Percentiles rank a stretch among this genome's conserved stretches.
These are phyloP conservation scores for Marronus borbonicus DNA, from an alignment of 2,888 invertebrate species.

Conservation along the genomic window DNA sequence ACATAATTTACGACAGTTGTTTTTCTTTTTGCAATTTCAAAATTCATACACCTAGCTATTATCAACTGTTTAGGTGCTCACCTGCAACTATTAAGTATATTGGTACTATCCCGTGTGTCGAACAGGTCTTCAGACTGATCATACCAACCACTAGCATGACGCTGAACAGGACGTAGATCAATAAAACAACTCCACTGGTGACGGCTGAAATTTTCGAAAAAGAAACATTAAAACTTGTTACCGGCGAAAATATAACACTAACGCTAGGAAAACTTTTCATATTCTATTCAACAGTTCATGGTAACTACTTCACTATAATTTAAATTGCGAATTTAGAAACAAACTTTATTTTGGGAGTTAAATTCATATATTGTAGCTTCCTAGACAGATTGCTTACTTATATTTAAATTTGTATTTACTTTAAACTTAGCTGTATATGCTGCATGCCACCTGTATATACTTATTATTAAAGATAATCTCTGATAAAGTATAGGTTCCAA, in stretches of 20 bases:
- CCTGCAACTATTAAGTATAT: slow-evolving; percentile 66
- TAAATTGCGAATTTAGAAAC: not conserved
- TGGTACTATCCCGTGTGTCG: slow-evolving; percentile 65
- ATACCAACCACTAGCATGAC: slow-evolving; percentile 65
- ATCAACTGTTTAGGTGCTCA: slow-evolving; percentile 38
- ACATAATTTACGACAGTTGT: no score
- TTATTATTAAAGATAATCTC: no score
- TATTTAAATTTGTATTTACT: no score
- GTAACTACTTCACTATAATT: not conserved
- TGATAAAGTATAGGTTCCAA: not conserved
- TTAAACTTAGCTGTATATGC: no score
- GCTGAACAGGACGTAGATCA: slow-evolving; percentile 64
- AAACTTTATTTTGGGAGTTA: no score
- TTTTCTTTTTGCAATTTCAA: no score
- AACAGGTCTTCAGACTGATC: slow-evolving; percentile 65
- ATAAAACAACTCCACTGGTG: slow-evolving; percentile 65
- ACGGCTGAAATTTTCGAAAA: slow-evolving; percentile 60
- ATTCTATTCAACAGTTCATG: not conserved
- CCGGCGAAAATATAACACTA: not conserved
- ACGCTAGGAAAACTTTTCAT: not conserved
- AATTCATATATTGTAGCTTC: not conserved
- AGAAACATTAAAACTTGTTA: not conserved
- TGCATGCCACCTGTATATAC: no score
- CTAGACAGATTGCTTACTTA: no score
- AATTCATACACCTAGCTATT: no score